Evolutionary conservation across 2,797 vertebrate species (phyloP).

Genomic region (Setipinna tenuifilis): DNA sequence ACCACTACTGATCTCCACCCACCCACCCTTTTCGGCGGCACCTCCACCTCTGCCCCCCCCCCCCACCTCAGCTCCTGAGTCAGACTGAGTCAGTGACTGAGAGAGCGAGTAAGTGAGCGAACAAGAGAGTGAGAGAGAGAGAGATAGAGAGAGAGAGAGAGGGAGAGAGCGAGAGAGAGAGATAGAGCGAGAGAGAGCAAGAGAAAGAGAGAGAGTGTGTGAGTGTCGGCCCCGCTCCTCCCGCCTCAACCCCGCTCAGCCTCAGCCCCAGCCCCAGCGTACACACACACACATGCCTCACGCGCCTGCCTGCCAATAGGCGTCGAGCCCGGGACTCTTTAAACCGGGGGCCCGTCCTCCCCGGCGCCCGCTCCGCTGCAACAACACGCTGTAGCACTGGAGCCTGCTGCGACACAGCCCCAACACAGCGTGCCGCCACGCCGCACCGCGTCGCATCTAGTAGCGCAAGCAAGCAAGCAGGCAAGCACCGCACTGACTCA

Average conservation of each 20-base stretch:
- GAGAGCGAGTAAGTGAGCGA: background rate
- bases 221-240: constrained; percentile 47
- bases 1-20: constrained; percentile 11
- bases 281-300: constrained; percentile 64
- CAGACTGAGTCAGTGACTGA: background rate
- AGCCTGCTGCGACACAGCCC: too few relatives aligned
- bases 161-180: background rate
- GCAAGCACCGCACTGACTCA: too few relatives aligned
- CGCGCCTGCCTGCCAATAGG: constrained; percentile 74
- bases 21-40: constrained; percentile 17
- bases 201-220: constrained; percentile 25
- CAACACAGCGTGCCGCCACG: too few relatives aligned
- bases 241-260: constrained; percentile 51
- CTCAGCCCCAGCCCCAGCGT: constrained; percentile 44
- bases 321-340: constrained; percentile 78
- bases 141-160: too few relatives aligned
- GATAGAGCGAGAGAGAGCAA: background rate
- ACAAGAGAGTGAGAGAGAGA: too few relatives aligned
- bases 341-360: constrained; percentile 63
- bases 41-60: constrained; percentile 50
- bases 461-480: too few relatives aligned
- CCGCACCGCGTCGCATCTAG: too few relatives aligned
- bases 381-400: background rate
- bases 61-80: constrained; percentile 45
- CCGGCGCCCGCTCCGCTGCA: constrained; percentile 13